Evolutionary conservation across 2,888 invertebrate genomes (phyloP).

Genomic region (Chloroclystis v-ata): DNA sequence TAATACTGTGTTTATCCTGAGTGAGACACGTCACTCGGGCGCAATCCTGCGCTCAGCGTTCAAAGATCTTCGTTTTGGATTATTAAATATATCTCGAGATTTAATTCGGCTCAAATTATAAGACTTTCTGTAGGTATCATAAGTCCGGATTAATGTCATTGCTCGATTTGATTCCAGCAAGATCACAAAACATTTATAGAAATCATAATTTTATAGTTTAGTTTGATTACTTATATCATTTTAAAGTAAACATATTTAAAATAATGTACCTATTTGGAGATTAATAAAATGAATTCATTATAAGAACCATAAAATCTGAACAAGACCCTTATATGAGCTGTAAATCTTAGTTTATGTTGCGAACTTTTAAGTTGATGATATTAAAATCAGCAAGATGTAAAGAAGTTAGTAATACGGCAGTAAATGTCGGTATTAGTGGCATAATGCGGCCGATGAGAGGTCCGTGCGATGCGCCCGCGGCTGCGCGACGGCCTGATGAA

Average conservation of each 20-base stretch:
- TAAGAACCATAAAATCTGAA: too few relatives aligned
- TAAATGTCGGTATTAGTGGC: conserved; percentile 57
- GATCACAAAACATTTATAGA: conserved; percentile 66
- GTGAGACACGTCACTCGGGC: conserved; percentile 38
- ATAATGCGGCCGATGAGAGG: conserved; percentile 57
- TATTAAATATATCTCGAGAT: conserved; percentile 60
- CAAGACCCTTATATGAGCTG: too few relatives aligned
- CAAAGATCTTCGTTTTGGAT: conserved; percentile 44
- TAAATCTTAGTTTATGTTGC: too few relatives aligned
- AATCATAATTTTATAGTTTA: too few relatives aligned
- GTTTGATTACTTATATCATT: too few relatives aligned
- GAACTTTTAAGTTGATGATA: background rate
- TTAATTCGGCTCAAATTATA: conserved; percentile 69
- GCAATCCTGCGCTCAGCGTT: conserved; percentile 26
- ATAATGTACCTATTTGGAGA: too few relatives aligned
- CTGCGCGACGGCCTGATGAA: conserved; percentile 62
- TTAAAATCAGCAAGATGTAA: conserved; percentile 11
- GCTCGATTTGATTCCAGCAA: conserved; percentile 50
- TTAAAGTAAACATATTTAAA: too few relatives aligned
- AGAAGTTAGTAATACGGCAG: conserved; percentile 36
- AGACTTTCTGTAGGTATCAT: conserved; percentile 61
- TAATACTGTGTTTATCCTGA: conserved; percentile 33
- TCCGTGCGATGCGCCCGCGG: conserved; percentile 56
- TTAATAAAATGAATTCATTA: too few relatives aligned
- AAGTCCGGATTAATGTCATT: conserved; percentile 70